These are phyloP conservation scores for Horisme vitalbata DNA, from an alignment of 2,888 invertebrate genomes.

Conservation along the genomic window DNA sequence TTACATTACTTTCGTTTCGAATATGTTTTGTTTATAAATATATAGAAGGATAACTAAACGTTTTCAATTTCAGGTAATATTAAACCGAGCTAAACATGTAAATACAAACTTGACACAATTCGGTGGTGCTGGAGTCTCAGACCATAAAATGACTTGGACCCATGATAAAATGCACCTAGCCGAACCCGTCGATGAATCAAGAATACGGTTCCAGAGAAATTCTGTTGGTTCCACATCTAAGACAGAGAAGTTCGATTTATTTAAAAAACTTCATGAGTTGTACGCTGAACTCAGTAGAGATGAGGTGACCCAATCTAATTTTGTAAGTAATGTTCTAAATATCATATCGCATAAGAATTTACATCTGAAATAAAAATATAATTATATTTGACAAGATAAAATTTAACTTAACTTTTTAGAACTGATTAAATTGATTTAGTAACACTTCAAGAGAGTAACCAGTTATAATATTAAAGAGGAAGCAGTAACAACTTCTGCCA, in stretches of 20 bases:
- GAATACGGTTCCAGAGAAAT: constrained; percentile 75
- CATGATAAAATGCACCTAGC: constrained; percentile 78
- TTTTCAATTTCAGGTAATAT: constrained; percentile 68
- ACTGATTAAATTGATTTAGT: too few species aligned
- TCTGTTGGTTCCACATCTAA: constrained; percentile 64
- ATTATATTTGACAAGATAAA: too few species aligned
- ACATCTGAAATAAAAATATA: too few species aligned
- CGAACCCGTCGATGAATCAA: constrained; percentile 76
- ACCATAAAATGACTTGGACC: constrained; percentile 82
- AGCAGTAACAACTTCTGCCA: too few species aligned
- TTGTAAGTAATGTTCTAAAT: constrained; percentile 56
- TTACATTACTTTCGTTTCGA: too few species aligned
- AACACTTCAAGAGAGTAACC: too few species aligned
- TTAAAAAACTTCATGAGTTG: constrained; percentile 77
- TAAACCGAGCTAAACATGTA: constrained; percentile 79
- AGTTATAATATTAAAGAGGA: too few species aligned
- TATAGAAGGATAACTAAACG: constrained; percentile 5
- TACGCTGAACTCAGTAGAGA: constrained; percentile 76
- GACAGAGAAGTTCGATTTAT: constrained; percentile 75
- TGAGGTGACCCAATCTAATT: constrained; percentile 69
- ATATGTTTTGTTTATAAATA: constrained; percentile 34
- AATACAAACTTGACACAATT: constrained; percentile 72
- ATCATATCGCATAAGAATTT: neutral
- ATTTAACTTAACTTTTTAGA: too few species aligned
- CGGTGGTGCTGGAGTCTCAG: constrained; percentile 75